These are phyloP conservation scores for Anolis apletophallus DNA, from an alignment of 2,797 vertebrate genomes.

Conservation along the genomic window DNA sequence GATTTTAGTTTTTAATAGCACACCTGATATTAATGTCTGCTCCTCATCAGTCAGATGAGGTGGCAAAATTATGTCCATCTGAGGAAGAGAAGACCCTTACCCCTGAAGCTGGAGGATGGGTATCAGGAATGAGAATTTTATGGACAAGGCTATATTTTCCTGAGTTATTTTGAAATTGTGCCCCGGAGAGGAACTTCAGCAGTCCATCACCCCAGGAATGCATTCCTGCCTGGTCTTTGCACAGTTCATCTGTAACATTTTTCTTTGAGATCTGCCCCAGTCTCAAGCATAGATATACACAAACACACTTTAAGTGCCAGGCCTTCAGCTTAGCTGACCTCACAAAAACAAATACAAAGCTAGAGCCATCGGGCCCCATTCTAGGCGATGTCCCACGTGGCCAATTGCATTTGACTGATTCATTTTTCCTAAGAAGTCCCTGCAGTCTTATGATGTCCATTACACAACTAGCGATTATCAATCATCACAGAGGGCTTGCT, in stretches of 20 bases:
- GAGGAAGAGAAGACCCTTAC: background rate
- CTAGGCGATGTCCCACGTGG: slow-evolving; percentile 18
- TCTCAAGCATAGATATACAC: background rate
- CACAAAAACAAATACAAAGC: slow-evolving; percentile 4
- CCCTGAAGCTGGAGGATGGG: background rate
- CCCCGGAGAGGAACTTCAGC: background rate
- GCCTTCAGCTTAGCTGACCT: slow-evolving; percentile 13
- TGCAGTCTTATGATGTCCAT: slow-evolving; percentile 31
- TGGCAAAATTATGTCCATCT: background rate
- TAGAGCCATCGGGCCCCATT: slow-evolving; percentile 19
- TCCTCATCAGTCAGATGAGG: background rate
- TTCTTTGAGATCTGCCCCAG: background rate
- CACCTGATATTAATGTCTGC: background rate
- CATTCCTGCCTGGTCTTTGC: background rate
- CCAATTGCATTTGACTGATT: slow-evolving; percentile 35
- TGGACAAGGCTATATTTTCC: background rate
- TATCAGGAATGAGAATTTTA: background rate
- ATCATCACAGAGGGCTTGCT: slow-evolving; percentile 29
- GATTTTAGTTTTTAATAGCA: background rate
- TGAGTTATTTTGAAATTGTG: background rate
- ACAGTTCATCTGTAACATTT: background rate
- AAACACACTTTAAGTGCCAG: background rate
- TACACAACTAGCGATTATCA: slow-evolving; percentile 29
- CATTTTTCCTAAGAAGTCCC: slow-evolving; percentile 29
- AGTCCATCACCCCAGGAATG: background rate